Evolutionary conservation across 2,113 vertebrate species (phyloP).

Genomic region (Beaufortia kweichowensis): DNA sequence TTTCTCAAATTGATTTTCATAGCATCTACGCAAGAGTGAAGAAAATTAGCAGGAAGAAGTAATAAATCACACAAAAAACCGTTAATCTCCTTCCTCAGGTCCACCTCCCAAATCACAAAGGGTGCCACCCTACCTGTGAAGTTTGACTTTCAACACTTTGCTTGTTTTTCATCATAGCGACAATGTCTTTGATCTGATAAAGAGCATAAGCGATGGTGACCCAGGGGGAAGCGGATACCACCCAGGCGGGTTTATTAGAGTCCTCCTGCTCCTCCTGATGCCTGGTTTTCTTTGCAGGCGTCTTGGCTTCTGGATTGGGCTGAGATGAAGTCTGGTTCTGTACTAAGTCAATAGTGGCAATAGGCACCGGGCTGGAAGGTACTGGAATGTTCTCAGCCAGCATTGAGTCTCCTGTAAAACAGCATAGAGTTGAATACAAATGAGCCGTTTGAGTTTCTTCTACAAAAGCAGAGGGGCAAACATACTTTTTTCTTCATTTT

Average conservation of each 20-base stretch:
- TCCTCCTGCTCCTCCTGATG: conserved; percentile 97
- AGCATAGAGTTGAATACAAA: background rate
- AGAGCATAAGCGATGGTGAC: conserved; percentile 88
- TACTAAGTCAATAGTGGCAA: conserved; percentile 93
- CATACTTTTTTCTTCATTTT: conserved; percentile 83
- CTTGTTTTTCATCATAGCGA: conserved; percentile 71
- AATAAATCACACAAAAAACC: background rate
- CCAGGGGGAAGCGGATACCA: conserved; percentile 90
- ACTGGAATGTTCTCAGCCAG: conserved; percentile 95
- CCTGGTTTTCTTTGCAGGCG: conserved; percentile 84
- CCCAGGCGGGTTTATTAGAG: conserved; percentile 87
- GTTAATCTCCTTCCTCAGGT: conserved; percentile 14
- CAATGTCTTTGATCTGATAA: conserved; percentile 88
- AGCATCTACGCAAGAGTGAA: background rate
- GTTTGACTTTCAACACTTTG: conserved; percentile 75
- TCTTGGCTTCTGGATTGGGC: conserved; percentile 63
- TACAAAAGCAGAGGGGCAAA: background rate
- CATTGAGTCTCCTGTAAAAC: conserved; percentile 82
- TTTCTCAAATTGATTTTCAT: background rate
- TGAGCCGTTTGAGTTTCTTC: too few relatives aligned
- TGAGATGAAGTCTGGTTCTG: conserved; percentile 71
- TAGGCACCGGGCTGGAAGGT: conserved; percentile 93
- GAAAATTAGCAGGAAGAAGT: background rate
- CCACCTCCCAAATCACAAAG: conserved; percentile 8
- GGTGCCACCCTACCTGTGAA: conserved; percentile 45